A percentile compares a stretch with the other conserved stretches of the same genome.
phyloP scores from a whole-genome alignment of 2,888 invertebrate genomes.

The Melinaea menophilus region DNA sequence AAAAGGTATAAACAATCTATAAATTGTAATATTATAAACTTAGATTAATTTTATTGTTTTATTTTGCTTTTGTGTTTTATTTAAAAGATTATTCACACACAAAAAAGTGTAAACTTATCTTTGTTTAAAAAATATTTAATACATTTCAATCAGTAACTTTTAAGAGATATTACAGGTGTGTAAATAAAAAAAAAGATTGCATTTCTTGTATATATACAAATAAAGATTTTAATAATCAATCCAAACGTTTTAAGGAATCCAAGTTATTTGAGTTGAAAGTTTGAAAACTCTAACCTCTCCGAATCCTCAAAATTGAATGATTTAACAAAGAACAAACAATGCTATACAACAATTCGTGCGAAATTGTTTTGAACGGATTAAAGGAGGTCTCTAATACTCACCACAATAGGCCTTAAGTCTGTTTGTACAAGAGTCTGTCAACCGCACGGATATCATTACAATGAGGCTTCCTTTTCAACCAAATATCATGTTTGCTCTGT shows the following conservation, averaged over 20 bases:
- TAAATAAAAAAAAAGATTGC: not conserved
- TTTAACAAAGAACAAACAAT: conserved; percentile 43
- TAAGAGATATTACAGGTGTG: too few species aligned
- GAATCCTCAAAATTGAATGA: conserved; percentile 35
- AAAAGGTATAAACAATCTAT: not conserved
- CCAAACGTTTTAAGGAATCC: conserved; percentile 8
- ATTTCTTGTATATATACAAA: not conserved
- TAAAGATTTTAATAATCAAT: not conserved
- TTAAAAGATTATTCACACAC: too few species aligned
- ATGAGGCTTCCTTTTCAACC: conserved; percentile 55
- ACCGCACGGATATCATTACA: conserved; percentile 56
- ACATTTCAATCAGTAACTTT: too few species aligned
- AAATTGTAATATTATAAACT: not conserved
- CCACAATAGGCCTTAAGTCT: conserved; percentile 53
- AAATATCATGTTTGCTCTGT: conserved; percentile 58
- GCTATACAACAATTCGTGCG: conserved; percentile 47
- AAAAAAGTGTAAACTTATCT: too few species aligned
- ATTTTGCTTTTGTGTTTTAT: too few species aligned
- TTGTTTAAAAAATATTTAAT: too few species aligned
- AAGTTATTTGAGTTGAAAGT: conserved; percentile 17
- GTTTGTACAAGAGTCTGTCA: conserved; percentile 63
- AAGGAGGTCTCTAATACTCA: conserved; percentile 53
- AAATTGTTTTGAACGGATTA: conserved; percentile 62
- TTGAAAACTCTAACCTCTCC: conserved; percentile 16
- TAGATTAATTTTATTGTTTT: not conserved